Conservation (phyloP, 1,140 invertebrate species). For the Orchestia grillus region DNA sequence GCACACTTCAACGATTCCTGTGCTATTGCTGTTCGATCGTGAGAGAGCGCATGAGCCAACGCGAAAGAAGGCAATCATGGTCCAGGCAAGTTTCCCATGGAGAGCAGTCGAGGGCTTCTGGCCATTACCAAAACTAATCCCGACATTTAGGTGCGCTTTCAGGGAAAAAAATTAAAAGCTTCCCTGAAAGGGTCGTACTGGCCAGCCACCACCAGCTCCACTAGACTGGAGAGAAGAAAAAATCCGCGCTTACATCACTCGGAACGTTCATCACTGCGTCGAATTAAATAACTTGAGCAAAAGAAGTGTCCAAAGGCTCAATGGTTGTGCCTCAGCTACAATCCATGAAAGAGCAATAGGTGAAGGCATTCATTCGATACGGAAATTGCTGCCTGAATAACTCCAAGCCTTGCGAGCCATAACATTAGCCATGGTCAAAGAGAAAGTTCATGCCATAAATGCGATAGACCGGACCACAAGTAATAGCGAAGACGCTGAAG, state of each 20-base stretch:
- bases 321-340: neutral
- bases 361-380: slow-evolving; percentile 43
- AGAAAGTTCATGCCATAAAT: slow-evolving; percentile 48
- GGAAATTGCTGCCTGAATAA: slow-evolving; percentile 47
- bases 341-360: slow-evolving; percentile 38
- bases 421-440: slow-evolving; percentile 36
- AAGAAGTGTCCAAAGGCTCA: neutral
- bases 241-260: neutral
- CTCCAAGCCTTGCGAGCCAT: neutral
- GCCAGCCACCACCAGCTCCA: neutral
- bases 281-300: slow-evolving; percentile 19
- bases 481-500: neutral
- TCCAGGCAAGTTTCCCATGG: neutral
- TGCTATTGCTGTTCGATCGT: neutral
- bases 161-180: slow-evolving; percentile 40
- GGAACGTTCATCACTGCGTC: slow-evolving; percentile 6
- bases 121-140: slow-evolving; percentile 40
- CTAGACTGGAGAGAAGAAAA: neutral
- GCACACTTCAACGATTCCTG: neutral
- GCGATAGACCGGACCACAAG: slow-evolving; percentile 5
- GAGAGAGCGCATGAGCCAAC: neutral
- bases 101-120: neutral
- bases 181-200: slow-evolving; percentile 5
- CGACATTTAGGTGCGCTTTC: slow-evolving; percentile 13
- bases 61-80: neutral